Base-by-base conservation (phyloP, 2,888 invertebrate species). In the Bombylius major region DNA sequence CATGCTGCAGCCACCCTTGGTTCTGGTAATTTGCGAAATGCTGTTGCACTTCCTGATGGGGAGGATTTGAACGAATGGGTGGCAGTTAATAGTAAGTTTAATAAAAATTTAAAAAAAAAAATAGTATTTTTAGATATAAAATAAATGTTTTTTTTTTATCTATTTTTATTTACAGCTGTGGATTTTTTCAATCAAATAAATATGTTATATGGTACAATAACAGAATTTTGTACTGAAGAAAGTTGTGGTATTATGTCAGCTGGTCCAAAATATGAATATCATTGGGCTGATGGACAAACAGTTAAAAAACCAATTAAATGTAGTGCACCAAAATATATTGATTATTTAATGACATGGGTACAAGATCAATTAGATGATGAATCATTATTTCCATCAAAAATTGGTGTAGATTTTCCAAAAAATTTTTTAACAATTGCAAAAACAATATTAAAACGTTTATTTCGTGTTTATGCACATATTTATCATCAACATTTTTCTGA, bases 151-250 rank as follows among this genome's bases (percentile, higher is more conserved):
- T 44, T 23, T 14, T 59, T 57, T 33, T 48, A 5, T 14, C 54
- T 60, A 47, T 14, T 59, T 57, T 33, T 48, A 5, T 14, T 55
- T 60, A 47, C 77, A 97, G 97, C 97, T 68, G 97, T 99, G 61
- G 99, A 99, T 77, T 99, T 99, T 76, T 99, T 98, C 78, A 99
- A 99, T 77, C 99, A 99, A 82, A 98, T 99, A 71, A 97, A 97
- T 77, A 99, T 99, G 98, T 78, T 99, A 62, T 99, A 98, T 69
- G 99, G 99, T 53, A 99, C 98, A 39, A 94, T 99, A 68, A 97
- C 97, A n/a, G 99, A 99, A 77, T 97, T 96, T 77, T 99, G 99
- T 74, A 95, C 96, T 5, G 95, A 96, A 73, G 92, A 95, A 68
- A 90, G 91, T 63, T 98, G 95, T 76, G 87, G 91, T 11, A 95